Evolutionary conservation across 2,888 invertebrate genomes (phyloP).

Genomic region (Mythimna lalbum): DNA sequence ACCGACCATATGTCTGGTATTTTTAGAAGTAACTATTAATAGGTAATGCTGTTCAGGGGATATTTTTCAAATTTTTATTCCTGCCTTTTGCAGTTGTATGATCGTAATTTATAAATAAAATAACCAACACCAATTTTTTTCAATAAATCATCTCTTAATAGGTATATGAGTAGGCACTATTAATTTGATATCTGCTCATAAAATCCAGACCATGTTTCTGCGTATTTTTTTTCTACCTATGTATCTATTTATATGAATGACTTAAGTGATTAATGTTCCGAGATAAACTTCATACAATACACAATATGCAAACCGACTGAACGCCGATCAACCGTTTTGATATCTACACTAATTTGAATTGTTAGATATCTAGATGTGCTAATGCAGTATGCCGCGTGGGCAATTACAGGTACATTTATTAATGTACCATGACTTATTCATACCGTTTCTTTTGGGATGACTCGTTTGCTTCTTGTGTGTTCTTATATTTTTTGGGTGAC

Average conservation of each 20-base stretch:
- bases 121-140: conserved; percentile 18
- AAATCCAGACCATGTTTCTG: conserved; percentile 53
- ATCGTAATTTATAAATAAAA: neutral
- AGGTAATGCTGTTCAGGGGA: no score
- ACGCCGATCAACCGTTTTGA: conserved; percentile 64
- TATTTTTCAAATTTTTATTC: neutral
- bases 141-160: conserved; percentile 36
- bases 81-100: neutral
- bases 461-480: neutral
- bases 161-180: conserved; percentile 41
- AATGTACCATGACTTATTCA: conserved; percentile 21
- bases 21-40: neutral
- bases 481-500: neutral
- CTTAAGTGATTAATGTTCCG: conserved; percentile 66
- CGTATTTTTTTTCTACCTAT: conserved; percentile 41
- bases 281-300: conserved; percentile 65
- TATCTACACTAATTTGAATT: conserved; percentile 66
- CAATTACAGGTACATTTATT: conserved; percentile 51
- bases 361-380: conserved; percentile 65
- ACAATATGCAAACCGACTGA: conserved; percentile 62
- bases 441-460: conserved; percentile 17
- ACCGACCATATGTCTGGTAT: neutral
- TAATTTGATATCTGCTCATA: conserved; percentile 52
- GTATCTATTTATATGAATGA: conserved; percentile 60
- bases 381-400: conserved; percentile 53